Percentiles rank a stretch among this genome's conserved stretches.
Evolutionary conservation across 2,888 invertebrate genomes (phyloP).

Genomic region (Rotaria sp.): DNA sequence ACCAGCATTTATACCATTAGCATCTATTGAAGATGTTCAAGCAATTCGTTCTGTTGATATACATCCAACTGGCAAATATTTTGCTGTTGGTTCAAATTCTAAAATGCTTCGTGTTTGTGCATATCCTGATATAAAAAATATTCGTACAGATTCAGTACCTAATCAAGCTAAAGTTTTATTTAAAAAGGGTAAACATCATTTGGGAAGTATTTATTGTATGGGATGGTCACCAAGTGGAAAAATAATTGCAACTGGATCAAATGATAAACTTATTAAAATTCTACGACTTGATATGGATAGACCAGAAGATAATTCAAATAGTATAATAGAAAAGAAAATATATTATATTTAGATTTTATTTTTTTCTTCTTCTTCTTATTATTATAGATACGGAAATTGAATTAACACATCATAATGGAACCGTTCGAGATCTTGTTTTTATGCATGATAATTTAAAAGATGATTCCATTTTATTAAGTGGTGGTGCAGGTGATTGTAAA

Average conservation of each 20-base stretch:
- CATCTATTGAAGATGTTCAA: slow-evolving; percentile 76
- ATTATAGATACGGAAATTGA: slow-evolving; percentile 69
- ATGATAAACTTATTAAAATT: slow-evolving; percentile 93
- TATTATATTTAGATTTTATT: no score
- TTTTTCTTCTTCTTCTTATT: slow-evolving; percentile 39
- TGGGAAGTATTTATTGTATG: slow-evolving; percentile 93
- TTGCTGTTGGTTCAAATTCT: slow-evolving; percentile 95
- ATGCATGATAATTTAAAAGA: slow-evolving; percentile 69
- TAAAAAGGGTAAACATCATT: slow-evolving; percentile 81
- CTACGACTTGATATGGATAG: slow-evolving; percentile 82
- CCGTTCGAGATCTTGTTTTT: slow-evolving; percentile 89
- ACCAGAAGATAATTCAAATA: slow-evolving; percentile 30
- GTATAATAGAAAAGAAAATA: background rate
- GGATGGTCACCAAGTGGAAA: slow-evolving; percentile 94
- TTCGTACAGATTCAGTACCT: slow-evolving; percentile 73
- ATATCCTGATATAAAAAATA: slow-evolving; percentile 31
- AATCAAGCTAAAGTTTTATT: slow-evolving; percentile 82
- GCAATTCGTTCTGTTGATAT: slow-evolving; percentile 94
- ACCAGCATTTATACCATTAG: slow-evolving; percentile 31
- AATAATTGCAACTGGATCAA: slow-evolving; percentile 91
- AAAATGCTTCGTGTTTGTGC: slow-evolving; percentile 63
- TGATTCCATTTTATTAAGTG: slow-evolving; percentile 83
- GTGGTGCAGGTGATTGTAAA: slow-evolving; percentile 97
- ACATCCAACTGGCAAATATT: slow-evolving; percentile 86
- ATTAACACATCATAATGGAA: slow-evolving; percentile 93